These are phyloP conservation scores for Zygogramma bicolorata DNA, from an alignment of 2,888 invertebrate genomes.

Conservation along the genomic window DNA sequence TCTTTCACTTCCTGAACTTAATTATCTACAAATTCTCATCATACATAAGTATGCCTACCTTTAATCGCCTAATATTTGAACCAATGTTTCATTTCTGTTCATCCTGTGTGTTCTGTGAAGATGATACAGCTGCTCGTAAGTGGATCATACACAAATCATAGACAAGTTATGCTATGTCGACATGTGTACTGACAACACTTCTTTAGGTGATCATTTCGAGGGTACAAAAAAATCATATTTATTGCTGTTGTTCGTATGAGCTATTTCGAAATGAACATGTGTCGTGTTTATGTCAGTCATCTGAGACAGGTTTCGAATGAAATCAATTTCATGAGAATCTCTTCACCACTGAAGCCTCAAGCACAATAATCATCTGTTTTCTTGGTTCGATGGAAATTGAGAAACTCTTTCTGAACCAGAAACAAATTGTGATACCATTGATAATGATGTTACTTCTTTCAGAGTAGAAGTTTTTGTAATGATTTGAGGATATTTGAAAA, in stretches of 20 bases:
- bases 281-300: conserved; percentile 22
- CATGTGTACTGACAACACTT: conserved; percentile 49
- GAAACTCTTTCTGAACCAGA: no score
- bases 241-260: conserved; percentile 7
- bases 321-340: no score
- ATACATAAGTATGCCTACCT: background rate
- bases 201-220: conserved; percentile 37
- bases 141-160: conserved; percentile 47
- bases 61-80: background rate
- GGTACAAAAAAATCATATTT: conserved; percentile 12
- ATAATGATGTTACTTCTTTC: no score
- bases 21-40: background rate
- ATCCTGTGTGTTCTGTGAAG: background rate
- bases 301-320: no score
- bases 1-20: background rate
- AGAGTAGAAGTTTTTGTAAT: no score
- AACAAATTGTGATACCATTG: no score
- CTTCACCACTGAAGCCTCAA: no score
- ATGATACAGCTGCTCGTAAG: background rate
- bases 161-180: conserved; percentile 49
- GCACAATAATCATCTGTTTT: no score
- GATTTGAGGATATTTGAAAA: no score
- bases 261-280: conserved; percentile 19
- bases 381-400: no score
- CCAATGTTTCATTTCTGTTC: background rate